Evolutionary conservation across 2,797 vertebrate species (phyloP).

Genomic region (Yasuhikotakia modesta): DNA sequence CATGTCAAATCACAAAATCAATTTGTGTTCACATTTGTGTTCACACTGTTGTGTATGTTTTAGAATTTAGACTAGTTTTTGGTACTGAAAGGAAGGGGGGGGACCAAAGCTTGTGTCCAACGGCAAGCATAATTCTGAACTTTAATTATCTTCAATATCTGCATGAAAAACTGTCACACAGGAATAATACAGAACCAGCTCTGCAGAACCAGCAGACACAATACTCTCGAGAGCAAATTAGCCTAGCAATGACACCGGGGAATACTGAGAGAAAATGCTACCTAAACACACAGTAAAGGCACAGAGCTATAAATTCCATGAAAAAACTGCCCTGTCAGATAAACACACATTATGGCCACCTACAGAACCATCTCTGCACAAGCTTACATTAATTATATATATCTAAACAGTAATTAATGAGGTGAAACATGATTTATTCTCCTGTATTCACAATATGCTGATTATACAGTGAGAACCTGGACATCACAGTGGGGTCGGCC

Average conservation of each 20-base stretch:
- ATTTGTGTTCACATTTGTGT: background rate
- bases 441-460: constrained; percentile 27
- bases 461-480: constrained; percentile 10
- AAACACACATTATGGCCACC: background rate
- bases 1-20: background rate
- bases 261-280: background rate
- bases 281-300: background rate
- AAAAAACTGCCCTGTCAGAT: background rate
- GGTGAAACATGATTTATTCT: constrained; percentile 39
- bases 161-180: background rate
- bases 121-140: constrained; percentile 5
- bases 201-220: constrained; percentile 23
- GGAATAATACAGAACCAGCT: background rate
- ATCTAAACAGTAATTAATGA: constrained; percentile 17
- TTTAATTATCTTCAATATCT: background rate
- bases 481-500: background rate
- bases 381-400: background rate
- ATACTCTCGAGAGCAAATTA: constrained; percentile 22
- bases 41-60: too few species aligned
- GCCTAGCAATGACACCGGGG: background rate
- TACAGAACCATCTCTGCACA: background rate
- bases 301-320: background rate
- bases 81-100: background rate
- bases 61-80: background rate
- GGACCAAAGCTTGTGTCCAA: background rate